These are phyloP conservation scores for Philaethria dido DNA, from an alignment of 2,888 invertebrate genomes.

Conservation along the genomic window DNA sequence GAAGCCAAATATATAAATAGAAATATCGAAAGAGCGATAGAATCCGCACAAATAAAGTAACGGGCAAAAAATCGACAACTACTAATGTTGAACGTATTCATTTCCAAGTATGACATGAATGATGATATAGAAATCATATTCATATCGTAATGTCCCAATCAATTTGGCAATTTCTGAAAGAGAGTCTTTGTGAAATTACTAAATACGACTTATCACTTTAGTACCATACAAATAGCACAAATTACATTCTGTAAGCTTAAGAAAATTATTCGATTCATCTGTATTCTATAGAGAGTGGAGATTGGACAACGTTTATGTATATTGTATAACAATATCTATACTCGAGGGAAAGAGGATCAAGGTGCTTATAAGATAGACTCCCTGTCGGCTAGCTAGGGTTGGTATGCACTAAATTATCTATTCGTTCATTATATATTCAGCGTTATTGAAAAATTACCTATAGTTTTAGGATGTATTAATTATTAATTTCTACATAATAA, in stretches of 20 bases:
- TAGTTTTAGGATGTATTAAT: no score
- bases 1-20: no score
- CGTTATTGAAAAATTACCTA: no score
- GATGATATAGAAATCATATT: no score
- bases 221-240: slow-evolving; percentile 24
- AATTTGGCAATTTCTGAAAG: background rate
- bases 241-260: slow-evolving; percentile 30
- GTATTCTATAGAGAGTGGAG: slow-evolving; percentile 20
- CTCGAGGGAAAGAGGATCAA: slow-evolving; percentile 7
- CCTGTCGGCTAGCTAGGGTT: slow-evolving; percentile 19
- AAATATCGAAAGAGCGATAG: no score
- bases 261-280: slow-evolving; percentile 29
- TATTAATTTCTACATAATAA: no score
- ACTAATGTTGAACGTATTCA: no score
- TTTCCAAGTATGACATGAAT: no score
- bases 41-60: no score
- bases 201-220: slow-evolving; percentile 13
- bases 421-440: no score
- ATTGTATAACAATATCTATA: slow-evolving; percentile 15
- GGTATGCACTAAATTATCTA: background rate
- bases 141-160: background rate
- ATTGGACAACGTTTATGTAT: slow-evolving; percentile 11
- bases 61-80: no score
- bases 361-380: slow-evolving; percentile 30
- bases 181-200: background rate